Evolutionary conservation across 2,797 vertebrate genomes (phyloP).

Genomic region (Pangasius djambal): DNA sequence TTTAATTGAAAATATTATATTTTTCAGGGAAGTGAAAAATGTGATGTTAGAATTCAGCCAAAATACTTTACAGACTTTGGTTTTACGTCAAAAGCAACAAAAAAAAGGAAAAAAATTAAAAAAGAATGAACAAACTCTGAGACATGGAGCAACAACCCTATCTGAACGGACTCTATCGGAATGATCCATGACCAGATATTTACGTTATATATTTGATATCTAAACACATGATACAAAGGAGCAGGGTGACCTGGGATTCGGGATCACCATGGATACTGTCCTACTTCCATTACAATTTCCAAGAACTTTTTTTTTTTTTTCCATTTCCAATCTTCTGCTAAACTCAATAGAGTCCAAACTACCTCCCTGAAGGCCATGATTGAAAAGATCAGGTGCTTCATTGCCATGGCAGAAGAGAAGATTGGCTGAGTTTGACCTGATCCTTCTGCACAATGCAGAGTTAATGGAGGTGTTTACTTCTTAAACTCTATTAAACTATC

Average conservation of each 20-base stretch:
- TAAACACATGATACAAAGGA: background rate
- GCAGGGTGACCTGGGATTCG: background rate
- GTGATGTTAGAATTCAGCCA: background rate
- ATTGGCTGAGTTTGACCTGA: slow-evolving; percentile 36
- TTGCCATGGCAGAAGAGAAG: slow-evolving; percentile 24
- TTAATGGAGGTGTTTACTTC: slow-evolving; percentile 52
- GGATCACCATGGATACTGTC: background rate
- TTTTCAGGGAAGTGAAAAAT: background rate
- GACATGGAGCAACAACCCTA: background rate
- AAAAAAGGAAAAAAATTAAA: background rate
- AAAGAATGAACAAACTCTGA: no score
- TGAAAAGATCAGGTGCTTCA: slow-evolving; percentile 42
- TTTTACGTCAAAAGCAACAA: no score
- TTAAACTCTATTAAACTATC: slow-evolving; percentile 50
- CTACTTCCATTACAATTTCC: slow-evolving; percentile 8
- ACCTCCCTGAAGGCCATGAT: slow-evolving; percentile 38
- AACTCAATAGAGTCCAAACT: slow-evolving; percentile 12
- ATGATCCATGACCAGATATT: background rate
- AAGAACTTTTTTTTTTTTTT: slow-evolving; percentile 10
- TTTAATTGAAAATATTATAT: background rate
- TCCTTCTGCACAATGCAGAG: slow-evolving; percentile 13
- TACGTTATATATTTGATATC: background rate
- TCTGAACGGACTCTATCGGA: background rate
- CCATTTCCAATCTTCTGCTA: slow-evolving; percentile 25
- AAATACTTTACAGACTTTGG: background rate